Percentiles rank a stretch among this genome's conserved stretches.
Evolutionary conservation across 35 echinoderm and acorn worm genomes (phyloP).

Genomic region (Eucidaris tribuloides): DNA sequence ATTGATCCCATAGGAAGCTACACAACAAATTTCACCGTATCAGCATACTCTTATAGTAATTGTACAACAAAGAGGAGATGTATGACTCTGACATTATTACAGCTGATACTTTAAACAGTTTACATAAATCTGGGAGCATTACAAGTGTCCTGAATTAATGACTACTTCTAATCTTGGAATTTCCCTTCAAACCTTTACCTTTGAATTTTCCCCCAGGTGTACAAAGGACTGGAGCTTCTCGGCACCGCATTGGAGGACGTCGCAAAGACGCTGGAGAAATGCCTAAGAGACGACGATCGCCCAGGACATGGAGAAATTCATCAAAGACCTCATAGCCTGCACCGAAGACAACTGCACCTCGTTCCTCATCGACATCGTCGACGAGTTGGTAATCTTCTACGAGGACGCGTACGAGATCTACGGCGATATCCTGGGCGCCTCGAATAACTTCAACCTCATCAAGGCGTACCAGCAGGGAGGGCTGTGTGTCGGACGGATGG

Average conservation of each 20-base stretch:
- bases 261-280: slow-evolving; percentile 28
- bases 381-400: slow-evolving; percentile 62
- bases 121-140: too few species aligned
- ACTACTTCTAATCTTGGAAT: too few species aligned
- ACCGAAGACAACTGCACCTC: slow-evolving; percentile 35
- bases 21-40: too few species aligned
- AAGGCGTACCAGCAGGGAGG: slow-evolving; percentile 70
- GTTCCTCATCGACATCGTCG: slow-evolving; percentile 48
- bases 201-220: slow-evolving; percentile 49
- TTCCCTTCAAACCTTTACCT: too few species aligned
- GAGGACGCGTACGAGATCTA: slow-evolving; percentile 71
- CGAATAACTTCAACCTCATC: slow-evolving; percentile 55
- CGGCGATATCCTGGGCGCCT: slow-evolving; percentile 55
- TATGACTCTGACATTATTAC: too few species aligned
- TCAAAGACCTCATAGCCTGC: slow-evolving; percentile 62
- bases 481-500: slow-evolving; percentile 67
- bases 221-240: slow-evolving; percentile 44
- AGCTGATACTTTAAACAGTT: too few species aligned
- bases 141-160: too few species aligned
- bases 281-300: slow-evolving; percentile 54
- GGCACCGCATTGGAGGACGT: slow-evolving; percentile 57
- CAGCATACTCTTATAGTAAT: too few species aligned
- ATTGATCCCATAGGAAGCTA: too few species aligned
- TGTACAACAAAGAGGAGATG: too few species aligned
- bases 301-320: slow-evolving; percentile 54